Evolutionary conservation across 2,888 invertebrate genomes (phyloP), one percentile per base, ranked within the genome.

Genomic region (Pinctada fucata): DNA sequence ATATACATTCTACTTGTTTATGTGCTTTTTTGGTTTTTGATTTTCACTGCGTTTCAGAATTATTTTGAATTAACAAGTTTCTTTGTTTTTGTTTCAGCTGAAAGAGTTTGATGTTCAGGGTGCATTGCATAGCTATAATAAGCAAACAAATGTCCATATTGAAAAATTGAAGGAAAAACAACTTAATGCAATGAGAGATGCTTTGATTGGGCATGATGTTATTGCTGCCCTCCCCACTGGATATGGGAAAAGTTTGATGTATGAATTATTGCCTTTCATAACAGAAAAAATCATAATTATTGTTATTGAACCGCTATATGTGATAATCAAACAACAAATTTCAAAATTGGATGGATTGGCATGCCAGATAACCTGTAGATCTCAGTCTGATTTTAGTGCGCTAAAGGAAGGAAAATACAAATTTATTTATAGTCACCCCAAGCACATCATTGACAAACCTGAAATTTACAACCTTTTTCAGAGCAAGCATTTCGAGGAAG

Each of bases 371-470:
- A 31, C 31, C 31, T 31, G 31, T 31, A 31, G 1, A 31, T 31
- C 31, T 31, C 31, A 31, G 31, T 31, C 31, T 31, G 31, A 31
- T 31, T 31, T 31, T 31, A 31, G 50, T 10, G 50, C 47, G 49
- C n/a, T 70, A 70, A 48, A 49, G 49, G 16, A n/a, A 10, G 70
- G 70, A 13, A 13, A 70, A 13, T 70, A 70, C 50, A 70, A 48
- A 10, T 70, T 49, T 49, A 48, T 70, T 48, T 70, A 70, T 49
- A 49, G 49, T 48, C 70, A 70, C 16, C 70, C 70, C 13, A 49
- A 70, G 50, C 70, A 70, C 49, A 70, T 70, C 6, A 70, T 70
- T 70, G 70, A 50, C 5, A 70, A 70, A 6, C 47, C 47, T 49
- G 16, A 47, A 8, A 48, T 70, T 48, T 70, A 70, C 49, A 49